Evolutionary conservation across 1,140 invertebrate genomes (phyloP).

Genomic region (Cyclina sinensis): DNA sequence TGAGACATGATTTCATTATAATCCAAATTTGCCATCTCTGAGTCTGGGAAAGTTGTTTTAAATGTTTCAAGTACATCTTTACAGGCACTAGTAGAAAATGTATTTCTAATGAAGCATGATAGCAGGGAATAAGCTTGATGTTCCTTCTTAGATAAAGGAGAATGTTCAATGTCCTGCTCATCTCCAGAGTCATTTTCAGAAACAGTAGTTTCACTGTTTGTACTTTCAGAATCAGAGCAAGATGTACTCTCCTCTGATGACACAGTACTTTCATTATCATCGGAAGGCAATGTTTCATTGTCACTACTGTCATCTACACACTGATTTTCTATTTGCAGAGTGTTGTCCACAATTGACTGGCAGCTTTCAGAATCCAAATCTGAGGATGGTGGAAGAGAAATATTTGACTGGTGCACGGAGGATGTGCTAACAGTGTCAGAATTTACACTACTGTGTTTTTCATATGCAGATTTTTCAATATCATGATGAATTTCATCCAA

Average conservation of each 20-base stretch:
- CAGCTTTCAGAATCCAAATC: slow-evolving; percentile 31
- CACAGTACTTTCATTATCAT: slow-evolving; percentile 32
- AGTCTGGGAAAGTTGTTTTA: too few relatives aligned
- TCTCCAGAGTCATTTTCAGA: slow-evolving; percentile 26
- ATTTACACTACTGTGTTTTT: too few relatives aligned
- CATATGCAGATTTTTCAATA: too few relatives aligned
- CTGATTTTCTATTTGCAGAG: slow-evolving; percentile 22
- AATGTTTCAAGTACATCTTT: too few relatives aligned
- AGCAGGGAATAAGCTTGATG: background rate
- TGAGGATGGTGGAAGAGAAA: slow-evolving; percentile 19
- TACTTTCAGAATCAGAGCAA: slow-evolving; percentile 21
- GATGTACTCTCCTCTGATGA: slow-evolving; percentile 10
- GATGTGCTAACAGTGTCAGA: slow-evolving; percentile 1
- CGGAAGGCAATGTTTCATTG: slow-evolving; percentile 19
- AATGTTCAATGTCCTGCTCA: background rate
- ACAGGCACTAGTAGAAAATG: slow-evolving; percentile 25
- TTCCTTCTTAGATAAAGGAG: slow-evolving; percentile 7
- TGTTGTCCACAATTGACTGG: slow-evolving; percentile 16
- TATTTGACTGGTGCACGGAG: background rate
- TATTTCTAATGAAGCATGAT: slow-evolving; percentile 14
- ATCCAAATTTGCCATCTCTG: too few relatives aligned
- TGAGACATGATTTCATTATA: too few relatives aligned
- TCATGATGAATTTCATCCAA: too few relatives aligned
- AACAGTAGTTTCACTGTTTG: background rate
- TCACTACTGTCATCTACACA: too few relatives aligned